Evolutionary conservation across 2,888 invertebrate genomes (phyloP).

Genomic region (Nemurella pictetii): DNA sequence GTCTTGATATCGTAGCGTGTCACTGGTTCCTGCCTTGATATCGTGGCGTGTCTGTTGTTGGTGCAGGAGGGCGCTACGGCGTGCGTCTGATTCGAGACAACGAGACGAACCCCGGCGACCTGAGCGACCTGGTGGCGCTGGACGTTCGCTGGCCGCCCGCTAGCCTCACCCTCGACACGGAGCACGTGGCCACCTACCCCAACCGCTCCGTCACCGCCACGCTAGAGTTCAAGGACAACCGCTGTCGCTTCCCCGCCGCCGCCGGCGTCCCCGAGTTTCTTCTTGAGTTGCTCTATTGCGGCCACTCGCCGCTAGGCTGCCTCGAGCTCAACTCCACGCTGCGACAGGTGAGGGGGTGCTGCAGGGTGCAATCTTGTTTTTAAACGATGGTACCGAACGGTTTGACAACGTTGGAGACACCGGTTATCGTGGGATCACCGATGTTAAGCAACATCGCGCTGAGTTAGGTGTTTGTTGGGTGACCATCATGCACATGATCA

Average conservation of each 20-base stretch:
- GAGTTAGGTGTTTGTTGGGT: too few relatives aligned
- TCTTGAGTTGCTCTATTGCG: slow-evolving; percentile 80
- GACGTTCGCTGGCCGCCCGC: slow-evolving; percentile 84
- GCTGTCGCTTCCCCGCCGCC: slow-evolving; percentile 61
- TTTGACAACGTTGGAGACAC: too few relatives aligned
- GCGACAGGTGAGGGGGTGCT: slow-evolving; percentile 57
- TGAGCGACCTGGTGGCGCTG: slow-evolving; percentile 61
- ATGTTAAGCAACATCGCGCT: too few relatives aligned
- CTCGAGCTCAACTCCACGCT: slow-evolving; percentile 60
- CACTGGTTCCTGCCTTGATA: too few relatives aligned
- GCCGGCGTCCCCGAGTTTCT: slow-evolving; percentile 67
- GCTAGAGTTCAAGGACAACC: slow-evolving; percentile 73
- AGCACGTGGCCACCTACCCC: slow-evolving; percentile 79
- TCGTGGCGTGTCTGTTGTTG: too few relatives aligned
- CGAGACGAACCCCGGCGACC: slow-evolving; percentile 77
- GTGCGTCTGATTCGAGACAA: slow-evolving; percentile 60
- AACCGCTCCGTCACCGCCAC: slow-evolving; percentile 72
- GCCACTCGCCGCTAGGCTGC: slow-evolving; percentile 72
- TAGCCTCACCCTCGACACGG: slow-evolving; percentile 70
- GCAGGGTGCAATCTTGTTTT: too few relatives aligned
- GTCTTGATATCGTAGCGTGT: too few relatives aligned
- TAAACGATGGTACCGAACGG: too few relatives aligned
- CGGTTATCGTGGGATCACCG: too few relatives aligned
- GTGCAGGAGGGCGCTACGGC: slow-evolving; percentile 69
- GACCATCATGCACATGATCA: too few relatives aligned